Evolutionary conservation across 2,113 vertebrate species (phyloP), one percentile per base, ranked within the genome.

Genomic region (Microcebus griseorufus): DNA sequence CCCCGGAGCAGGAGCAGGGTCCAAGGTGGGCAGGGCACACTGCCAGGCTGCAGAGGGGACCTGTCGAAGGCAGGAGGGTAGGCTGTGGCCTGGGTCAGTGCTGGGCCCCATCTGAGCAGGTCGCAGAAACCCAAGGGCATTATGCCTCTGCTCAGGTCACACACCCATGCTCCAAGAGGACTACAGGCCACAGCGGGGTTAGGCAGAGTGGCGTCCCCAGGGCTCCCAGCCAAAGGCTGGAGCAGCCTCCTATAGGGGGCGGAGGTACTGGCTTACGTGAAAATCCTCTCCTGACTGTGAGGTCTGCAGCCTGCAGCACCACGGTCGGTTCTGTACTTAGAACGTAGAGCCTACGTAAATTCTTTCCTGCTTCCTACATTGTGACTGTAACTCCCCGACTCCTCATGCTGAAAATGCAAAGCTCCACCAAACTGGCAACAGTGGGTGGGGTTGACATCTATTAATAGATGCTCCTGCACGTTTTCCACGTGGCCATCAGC

Each of bases 81-180:
- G 62, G 69, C 39, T 18, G 0, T 0, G 9, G 27, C n/a, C 76
- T 27, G 45, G 75, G 39, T 86, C 23, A 34, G 34, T 14, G 48
- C 45, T 48, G 88, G 45, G 3, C 1, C 16, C 29, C 8, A 51
- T 32, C 29, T 39, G 69, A 51, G 48, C 25, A 58, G 62, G n/a
- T 3, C 0, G 0, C 82, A 58, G 83, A 79, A 60, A 78, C 13
- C 20, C 18, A 32, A 39, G 32, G 29, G 55, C 32, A 1, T 8
- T 5, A 11, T 42, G 0, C 62, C 22, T 53, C 85, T 9, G 75
- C 55, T 55, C 42, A 12, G 25, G 27, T 29, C 48, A 37, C 25
- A 34, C 2, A 18, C 27, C 88, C 23, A 0, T 3, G 10, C 4
- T 6, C 32, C 11, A 14, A 5, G 7, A 39, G 27, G 6, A 25